Evolutionary conservation across 2,888 invertebrate genomes (phyloP).

Genomic region (Dinocampus coccinellae): DNA sequence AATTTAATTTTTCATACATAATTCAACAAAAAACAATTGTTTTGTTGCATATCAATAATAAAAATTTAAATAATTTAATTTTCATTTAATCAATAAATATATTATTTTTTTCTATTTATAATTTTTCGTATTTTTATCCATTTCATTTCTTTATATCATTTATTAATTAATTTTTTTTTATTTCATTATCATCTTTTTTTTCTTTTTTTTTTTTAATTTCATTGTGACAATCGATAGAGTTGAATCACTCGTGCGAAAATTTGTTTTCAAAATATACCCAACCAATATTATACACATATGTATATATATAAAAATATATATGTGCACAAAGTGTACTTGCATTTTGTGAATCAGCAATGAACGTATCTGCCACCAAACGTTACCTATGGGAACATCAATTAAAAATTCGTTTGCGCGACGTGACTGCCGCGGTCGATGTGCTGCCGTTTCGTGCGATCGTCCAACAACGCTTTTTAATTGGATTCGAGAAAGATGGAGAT

Average conservation of each 20-base stretch:
- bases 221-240: neutral
- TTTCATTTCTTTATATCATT: neutral
- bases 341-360: constrained; percentile 3
- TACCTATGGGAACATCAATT: constrained; percentile 63
- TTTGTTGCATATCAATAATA: neutral
- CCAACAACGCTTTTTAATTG: constrained; percentile 63
- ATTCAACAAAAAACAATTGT: neutral
- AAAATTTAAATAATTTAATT: neutral
- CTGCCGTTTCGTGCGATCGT: constrained; percentile 62
- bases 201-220: neutral
- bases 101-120: too few relatives aligned
- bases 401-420: constrained; percentile 60
- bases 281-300: neutral
- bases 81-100: too few relatives aligned
- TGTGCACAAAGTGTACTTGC: neutral
- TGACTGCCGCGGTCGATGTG: constrained; percentile 59
- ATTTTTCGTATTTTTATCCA: too few relatives aligned
- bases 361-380: neutral
- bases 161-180: neutral
- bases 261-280: constrained; percentile 3
- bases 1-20: constrained; percentile 23
- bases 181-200: neutral
- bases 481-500: constrained; percentile 60
- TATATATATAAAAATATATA: neutral
- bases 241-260: neutral